Percentiles rank a stretch among this genome's conserved stretches.
These are phyloP conservation scores for Augochlora pura DNA, from an alignment of 1,140 invertebrate genomes.

Conservation along the genomic window DNA sequence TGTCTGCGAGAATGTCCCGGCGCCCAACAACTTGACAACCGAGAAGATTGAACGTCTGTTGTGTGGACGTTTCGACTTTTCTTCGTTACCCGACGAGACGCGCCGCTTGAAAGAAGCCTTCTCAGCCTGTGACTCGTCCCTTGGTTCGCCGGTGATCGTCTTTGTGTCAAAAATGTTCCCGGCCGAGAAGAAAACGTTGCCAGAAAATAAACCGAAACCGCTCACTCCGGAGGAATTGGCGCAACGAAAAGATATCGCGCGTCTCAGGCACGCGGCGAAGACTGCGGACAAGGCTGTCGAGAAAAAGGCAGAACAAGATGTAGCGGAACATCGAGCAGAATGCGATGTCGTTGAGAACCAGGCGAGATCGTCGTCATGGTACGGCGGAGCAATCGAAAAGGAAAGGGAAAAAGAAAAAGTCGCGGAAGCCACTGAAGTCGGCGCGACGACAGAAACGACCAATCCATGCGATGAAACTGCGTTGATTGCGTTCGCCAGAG, in stretches of 20 bases:
- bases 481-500: constrained; percentile 95
- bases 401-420: too few relatives aligned
- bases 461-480: constrained; percentile 69
- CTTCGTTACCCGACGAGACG: constrained; percentile 86
- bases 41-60: constrained; percentile 85
- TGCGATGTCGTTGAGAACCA: too few relatives aligned
- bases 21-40: constrained; percentile 88
- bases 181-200: constrained; percentile 86
- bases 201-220: constrained; percentile 86
- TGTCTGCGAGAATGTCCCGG: constrained; percentile 90
- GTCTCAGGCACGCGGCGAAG: constrained; percentile 83
- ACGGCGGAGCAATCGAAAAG: constrained; percentile 37
- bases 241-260: constrained; percentile 85
- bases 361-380: constrained; percentile 74
- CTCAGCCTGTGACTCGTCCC: constrained; percentile 84
- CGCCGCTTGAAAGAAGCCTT: constrained; percentile 89
- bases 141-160: constrained; percentile 88
- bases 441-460: too few relatives aligned
- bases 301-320: not conserved
- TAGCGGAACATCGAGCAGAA: constrained; percentile 57
- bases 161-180: constrained; percentile 98
- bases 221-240: constrained; percentile 89
- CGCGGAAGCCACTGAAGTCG: too few relatives aligned
- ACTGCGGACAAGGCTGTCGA: constrained; percentile 16
- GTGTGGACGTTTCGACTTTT: constrained; percentile 83